Conservation (phyloP, 64 coral and sea anemone genomes). For the Dendrophyllia cribrosa region DNA sequence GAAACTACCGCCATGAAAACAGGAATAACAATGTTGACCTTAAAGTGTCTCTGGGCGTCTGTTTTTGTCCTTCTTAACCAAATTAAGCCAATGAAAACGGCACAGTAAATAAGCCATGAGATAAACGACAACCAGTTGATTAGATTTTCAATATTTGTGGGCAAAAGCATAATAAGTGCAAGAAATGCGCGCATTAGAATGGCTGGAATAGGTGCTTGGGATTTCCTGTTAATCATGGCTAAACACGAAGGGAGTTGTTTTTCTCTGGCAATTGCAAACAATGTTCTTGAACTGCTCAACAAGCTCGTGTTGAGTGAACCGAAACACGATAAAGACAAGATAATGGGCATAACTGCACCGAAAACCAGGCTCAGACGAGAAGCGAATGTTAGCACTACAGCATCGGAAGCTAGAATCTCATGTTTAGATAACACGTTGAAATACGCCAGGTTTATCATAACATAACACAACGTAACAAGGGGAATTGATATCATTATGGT, state of each 20-base stretch:
- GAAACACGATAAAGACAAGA: conserved; percentile 71
- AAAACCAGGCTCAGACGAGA: conserved; percentile 60
- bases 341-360: conserved; percentile 66
- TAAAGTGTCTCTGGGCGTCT: conserved; percentile 41
- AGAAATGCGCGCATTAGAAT: conserved; percentile 35
- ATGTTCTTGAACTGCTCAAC: conserved; percentile 46
- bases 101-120: conserved; percentile 56
- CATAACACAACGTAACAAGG: conserved; percentile 77
- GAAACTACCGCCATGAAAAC: conserved; percentile 62
- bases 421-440: conserved; percentile 65
- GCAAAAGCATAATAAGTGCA: conserved; percentile 69
- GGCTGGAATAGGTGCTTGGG: conserved; percentile 70
- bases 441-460: conserved; percentile 74
- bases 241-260: conserved; percentile 67
- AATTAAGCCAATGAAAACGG: conserved; percentile 55
- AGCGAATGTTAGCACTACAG: conserved; percentile 69
- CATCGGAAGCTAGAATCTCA: conserved; percentile 71
- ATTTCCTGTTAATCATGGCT: conserved; percentile 47
- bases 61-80: conserved; percentile 63
- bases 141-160: conserved; percentile 69
- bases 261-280: conserved; percentile 73
- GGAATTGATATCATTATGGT: conserved; percentile 63
- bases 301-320: conserved; percentile 59
- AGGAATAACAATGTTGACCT: conserved; percentile 63
- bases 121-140: conserved; percentile 74